Evolutionary conservation across 2,888 invertebrate genomes (phyloP), one percentile per base, ranked within the genome.

Genomic region (Uropetala carovei): DNA sequence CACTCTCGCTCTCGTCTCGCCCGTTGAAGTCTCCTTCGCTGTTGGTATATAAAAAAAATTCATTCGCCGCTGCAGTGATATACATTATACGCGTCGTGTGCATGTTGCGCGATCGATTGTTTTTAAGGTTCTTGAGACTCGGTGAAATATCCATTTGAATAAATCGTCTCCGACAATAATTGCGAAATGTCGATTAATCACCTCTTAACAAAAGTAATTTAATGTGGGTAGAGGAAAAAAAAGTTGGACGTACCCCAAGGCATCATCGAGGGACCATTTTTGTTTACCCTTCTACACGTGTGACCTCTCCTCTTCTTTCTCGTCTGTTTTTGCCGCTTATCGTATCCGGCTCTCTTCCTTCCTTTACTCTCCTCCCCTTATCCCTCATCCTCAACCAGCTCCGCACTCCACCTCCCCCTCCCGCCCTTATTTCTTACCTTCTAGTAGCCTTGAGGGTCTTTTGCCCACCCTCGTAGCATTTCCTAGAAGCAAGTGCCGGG

Each of bases 401-500:
- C 22, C 13, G 22, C 68, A 22, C 27, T 11, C 27, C 75, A 11
- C 22, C 22, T 75, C 75, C 75, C 22, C 13, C 75, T 75, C 75
- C 27, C 27, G 7, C 18, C 75, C n/a, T 22, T 27, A n/a, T 16
- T 75, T 22, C 27, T 11, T 11, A 10, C 75, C 22, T 27, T 13
- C 68, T 16, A 13, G 18, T 18, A 2, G 22, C 68, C 75, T 75
- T 22, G 75, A 75, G 75, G 75, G 22, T 27, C 22, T 43, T 75
- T 75, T 22, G 75, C 22, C 75, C 75, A 75, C 75, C 75, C n/a
- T 75, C 75, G 75, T 11, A 75, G 75, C n/a, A 75, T 75, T 75
- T 10, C 75, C n/a, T 22, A 22, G 22, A 22, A 0, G 11, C 75
- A 22, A 75, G 10, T 22, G 27, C 75, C 13, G 27, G 22, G 22